These are phyloP conservation scores for Elysia chlorotica DNA, from an alignment of 1,140 invertebrate species.

Conservation along the genomic window DNA sequence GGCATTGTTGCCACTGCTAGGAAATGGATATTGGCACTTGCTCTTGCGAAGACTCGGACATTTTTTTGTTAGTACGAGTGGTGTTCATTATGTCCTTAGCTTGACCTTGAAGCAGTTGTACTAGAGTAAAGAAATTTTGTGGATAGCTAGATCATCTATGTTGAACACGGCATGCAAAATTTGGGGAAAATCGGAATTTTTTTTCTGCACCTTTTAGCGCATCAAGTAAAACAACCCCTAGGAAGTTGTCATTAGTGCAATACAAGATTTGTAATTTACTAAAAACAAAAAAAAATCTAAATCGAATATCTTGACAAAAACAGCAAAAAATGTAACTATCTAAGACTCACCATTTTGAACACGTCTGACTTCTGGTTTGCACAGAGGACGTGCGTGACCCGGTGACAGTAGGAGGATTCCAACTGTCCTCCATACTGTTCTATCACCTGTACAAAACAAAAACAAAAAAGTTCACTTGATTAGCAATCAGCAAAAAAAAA, in stretches of 20 bases:
- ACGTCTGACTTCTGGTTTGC: slow-evolving; percentile 86
- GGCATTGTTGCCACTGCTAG: too few relatives aligned
- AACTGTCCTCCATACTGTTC: slow-evolving; percentile 88
- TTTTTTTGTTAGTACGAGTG: too few relatives aligned
- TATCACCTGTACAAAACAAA: slow-evolving; percentile 71
- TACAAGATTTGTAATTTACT: neutral
- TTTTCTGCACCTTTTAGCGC: too few relatives aligned
- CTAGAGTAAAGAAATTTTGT: too few relatives aligned
- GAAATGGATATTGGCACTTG: too few relatives aligned
- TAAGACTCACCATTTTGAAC: slow-evolving; percentile 74
- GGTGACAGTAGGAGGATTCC: slow-evolving; percentile 78
- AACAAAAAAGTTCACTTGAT: neutral
- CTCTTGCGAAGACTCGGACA: too few relatives aligned
- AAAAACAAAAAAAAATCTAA: neutral
- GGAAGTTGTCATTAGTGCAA: neutral
- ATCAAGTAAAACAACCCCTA: too few relatives aligned
- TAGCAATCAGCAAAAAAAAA: neutral
- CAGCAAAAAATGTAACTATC: neutral
- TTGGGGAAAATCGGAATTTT: too few relatives aligned
- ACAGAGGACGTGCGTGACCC: slow-evolving; percentile 90
- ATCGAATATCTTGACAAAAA: neutral
- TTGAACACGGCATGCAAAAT: too few relatives aligned
- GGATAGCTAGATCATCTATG: too few relatives aligned
- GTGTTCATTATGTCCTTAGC: too few relatives aligned
- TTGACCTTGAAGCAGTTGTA: too few relatives aligned